These are phyloP conservation scores for Danio rerio DNA, from an alignment of 2,113 vertebrate species.

Conservation along the genomic window DNA sequence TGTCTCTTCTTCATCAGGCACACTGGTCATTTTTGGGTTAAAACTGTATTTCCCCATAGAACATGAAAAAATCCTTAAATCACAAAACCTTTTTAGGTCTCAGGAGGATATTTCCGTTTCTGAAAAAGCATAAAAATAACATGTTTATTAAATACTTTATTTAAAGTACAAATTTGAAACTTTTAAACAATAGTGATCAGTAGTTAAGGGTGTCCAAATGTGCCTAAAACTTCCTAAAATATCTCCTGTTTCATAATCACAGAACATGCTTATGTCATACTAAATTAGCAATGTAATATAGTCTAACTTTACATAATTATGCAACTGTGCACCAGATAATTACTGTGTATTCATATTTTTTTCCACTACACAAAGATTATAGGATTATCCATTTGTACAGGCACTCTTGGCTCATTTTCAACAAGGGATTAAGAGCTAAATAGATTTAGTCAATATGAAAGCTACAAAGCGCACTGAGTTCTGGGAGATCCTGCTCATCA, in stretches of 20 bases:
- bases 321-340: conserved; percentile 46
- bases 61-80: too few species aligned
- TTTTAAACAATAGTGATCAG: background rate
- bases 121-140: too few species aligned
- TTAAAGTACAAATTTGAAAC: background rate
- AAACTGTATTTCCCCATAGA: too few species aligned
- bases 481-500: conserved; percentile 45
- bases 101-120: too few species aligned
- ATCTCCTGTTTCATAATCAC: conserved; percentile 7
- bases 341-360: conserved; percentile 5
- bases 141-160: too few species aligned
- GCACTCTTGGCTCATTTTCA: conserved; percentile 19
- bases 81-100: too few species aligned
- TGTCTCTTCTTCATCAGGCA: too few species aligned
- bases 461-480: conserved; percentile 28
- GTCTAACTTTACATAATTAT: conserved; percentile 41
- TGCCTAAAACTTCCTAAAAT: background rate
- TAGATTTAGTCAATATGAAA: conserved; percentile 34
- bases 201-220: background rate
- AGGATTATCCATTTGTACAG: conserved; percentile 38
- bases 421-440: conserved; percentile 47
- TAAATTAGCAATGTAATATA: conserved; percentile 11
- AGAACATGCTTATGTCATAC: background rate
- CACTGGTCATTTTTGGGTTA: too few species aligned
- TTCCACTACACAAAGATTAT: conserved; percentile 48